Evolutionary conservation across 2,888 invertebrate species (phyloP).

Genomic region (Coecobrya sp.): DNA sequence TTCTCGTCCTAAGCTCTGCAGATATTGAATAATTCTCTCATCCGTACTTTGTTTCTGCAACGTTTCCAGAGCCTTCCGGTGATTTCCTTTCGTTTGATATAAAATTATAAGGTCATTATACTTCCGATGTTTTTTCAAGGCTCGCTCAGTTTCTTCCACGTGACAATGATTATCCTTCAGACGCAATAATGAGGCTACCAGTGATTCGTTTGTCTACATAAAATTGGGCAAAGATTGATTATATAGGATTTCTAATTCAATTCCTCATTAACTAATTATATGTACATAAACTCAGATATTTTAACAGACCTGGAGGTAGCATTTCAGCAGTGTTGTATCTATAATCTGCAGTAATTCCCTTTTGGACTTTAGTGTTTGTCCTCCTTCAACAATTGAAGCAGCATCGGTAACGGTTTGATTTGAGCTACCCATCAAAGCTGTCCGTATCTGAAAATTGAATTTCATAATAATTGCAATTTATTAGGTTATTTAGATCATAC

Average conservation of each 20-base stretch:
- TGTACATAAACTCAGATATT: too few species aligned
- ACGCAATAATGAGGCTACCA: constrained; percentile 96
- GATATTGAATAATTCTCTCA: constrained; percentile 95
- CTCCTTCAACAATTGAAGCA: constrained; percentile 87
- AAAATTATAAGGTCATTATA: constrained; percentile 97
- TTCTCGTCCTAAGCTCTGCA: constrained; percentile 93
- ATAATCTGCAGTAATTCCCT: constrained; percentile 95
- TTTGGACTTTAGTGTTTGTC: constrained; percentile 89
- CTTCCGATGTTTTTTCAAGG: constrained; percentile 95
- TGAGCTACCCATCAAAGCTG: constrained; percentile 80
- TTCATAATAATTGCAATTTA: too few species aligned
- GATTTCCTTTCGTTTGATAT: constrained; percentile 95
- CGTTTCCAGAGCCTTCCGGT: constrained; percentile 95
- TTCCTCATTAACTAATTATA: too few species aligned
- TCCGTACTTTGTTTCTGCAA: constrained; percentile 93
- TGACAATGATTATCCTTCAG: constrained; percentile 95
- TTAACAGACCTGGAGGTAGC: constrained; percentile 94
- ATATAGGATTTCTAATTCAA: too few species aligned
- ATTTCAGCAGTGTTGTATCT: constrained; percentile 98
- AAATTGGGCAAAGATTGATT: constrained; percentile 25
- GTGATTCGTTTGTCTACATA: constrained; percentile 96
- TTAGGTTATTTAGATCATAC: too few species aligned
- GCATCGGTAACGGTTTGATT: constrained; percentile 85
- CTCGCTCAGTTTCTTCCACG: constrained; percentile 97
- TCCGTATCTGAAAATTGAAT: constrained; percentile 76